Conservation (phyloP, 2,888 invertebrate genomes). For the Cenopis cana region DNA sequence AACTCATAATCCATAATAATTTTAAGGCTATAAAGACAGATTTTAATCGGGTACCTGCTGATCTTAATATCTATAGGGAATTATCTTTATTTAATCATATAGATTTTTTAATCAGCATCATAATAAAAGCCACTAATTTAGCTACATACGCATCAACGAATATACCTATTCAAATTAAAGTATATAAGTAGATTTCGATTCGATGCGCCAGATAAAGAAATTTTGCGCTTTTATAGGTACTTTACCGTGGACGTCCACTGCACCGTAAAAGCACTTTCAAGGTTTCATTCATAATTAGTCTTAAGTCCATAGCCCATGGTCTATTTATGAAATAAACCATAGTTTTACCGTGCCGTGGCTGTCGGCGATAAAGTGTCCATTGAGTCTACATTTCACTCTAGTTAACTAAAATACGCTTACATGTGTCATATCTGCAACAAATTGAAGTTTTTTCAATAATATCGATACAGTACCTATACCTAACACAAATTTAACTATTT, state of each 20-base stretch:
- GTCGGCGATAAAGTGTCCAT: too few species aligned
- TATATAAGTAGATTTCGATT: not conserved
- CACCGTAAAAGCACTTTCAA: too few species aligned
- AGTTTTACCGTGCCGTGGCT: too few species aligned
- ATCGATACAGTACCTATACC: constrained; percentile 24
- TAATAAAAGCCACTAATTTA: not conserved
- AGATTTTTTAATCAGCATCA: not conserved
- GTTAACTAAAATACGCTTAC: not conserved
- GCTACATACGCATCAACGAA: not conserved
- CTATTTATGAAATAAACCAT: too few species aligned
- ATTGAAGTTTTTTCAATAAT: constrained; percentile 21
- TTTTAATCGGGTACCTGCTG: not conserved
- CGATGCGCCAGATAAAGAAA: not conserved
- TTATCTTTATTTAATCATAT: not conserved
- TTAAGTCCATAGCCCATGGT: too few species aligned
- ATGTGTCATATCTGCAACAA: constrained; percentile 9
- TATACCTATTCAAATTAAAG: too few species aligned
- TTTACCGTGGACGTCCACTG: too few species aligned
- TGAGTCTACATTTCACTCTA: not conserved
- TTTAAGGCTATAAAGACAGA: not conserved
- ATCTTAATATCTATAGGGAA: not conserved
- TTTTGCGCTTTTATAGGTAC: too few species aligned
- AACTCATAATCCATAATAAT: too few species aligned
- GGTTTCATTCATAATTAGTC: too few species aligned
- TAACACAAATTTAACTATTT: constrained; percentile 15